Conservation (phyloP, 2,113 vertebrate genomes). For the Platichthys flesus region DNA sequence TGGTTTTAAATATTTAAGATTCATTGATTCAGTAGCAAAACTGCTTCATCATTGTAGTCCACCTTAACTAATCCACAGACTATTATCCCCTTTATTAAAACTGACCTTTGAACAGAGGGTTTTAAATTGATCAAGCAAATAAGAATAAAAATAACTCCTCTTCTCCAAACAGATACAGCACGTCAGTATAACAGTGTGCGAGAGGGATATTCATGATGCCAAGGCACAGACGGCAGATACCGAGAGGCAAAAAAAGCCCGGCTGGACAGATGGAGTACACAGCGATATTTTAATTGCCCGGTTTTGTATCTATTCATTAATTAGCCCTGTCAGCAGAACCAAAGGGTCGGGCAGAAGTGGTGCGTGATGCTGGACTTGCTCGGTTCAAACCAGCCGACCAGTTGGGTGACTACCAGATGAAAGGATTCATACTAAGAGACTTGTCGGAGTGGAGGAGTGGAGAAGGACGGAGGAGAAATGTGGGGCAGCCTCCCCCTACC, state of each 20-base stretch:
- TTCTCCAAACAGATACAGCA: constrained; percentile 9
- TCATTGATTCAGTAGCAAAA: neutral
- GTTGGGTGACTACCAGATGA: constrained; percentile 37
- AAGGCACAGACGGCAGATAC: constrained; percentile 37
- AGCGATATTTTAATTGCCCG: constrained; percentile 54
- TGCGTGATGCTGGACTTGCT: constrained; percentile 7
- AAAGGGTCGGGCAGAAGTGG: constrained; percentile 41
- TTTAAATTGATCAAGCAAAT: constrained; percentile 2
- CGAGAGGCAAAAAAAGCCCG: constrained; percentile 56
- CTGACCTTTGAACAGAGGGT: constrained; percentile 26
- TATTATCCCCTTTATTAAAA: neutral
- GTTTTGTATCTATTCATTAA: constrained; percentile 63
- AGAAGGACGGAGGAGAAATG: constrained; percentile 54
- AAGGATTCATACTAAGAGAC: constrained; percentile 59
- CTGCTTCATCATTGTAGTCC: neutral
- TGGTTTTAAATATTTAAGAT: constrained; percentile 20
- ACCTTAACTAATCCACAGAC: neutral
- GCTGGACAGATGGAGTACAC: constrained; percentile 67
- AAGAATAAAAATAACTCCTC: neutral
- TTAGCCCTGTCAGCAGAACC: constrained; percentile 61
- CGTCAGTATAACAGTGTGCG: constrained; percentile 17
- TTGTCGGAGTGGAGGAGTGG: constrained; percentile 42
- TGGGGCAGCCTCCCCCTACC: constrained; percentile 51
- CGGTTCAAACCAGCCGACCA: constrained; percentile 27
- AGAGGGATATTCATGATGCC: constrained; percentile 29